Evolutionary conservation across 35 echinoderm and acorn worm genomes (phyloP).

Genomic region (Lytechinus pictus): DNA sequence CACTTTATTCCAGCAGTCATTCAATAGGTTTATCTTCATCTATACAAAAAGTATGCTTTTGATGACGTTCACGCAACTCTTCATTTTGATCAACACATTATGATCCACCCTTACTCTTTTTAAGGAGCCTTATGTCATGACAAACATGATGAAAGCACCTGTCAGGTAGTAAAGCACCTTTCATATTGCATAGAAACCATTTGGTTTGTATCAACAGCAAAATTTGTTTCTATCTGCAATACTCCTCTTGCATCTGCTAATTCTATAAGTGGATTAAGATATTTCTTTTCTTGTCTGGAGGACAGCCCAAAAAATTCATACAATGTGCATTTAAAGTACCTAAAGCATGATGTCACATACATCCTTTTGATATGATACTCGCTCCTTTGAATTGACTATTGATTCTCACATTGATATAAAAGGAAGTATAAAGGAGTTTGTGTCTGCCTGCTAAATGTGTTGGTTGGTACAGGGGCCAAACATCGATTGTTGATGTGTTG

Average conservation of each 20-base stretch:
- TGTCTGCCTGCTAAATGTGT: not conserved
- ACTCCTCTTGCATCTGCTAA: not conserved
- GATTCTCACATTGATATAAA: not conserved
- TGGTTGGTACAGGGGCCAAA: not conserved
- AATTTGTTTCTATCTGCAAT: not conserved
- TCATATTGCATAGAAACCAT: not conserved
- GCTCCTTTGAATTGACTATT: not conserved
- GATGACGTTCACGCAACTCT: too few species aligned
- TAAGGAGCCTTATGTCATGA: too few species aligned
- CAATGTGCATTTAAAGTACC: not conserved
- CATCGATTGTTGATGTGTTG: constrained; percentile 11
- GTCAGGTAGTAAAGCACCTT: too few species aligned
- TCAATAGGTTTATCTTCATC: too few species aligned
- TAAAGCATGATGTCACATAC: not conserved
- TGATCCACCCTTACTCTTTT: too few species aligned
- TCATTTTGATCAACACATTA: too few species aligned
- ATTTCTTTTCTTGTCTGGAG: not conserved
- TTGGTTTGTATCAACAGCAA: not conserved
- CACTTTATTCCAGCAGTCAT: too few species aligned
- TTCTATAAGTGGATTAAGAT: not conserved
- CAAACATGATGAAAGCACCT: too few species aligned
- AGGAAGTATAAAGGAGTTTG: constrained; percentile 18
- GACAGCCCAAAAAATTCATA: not conserved
- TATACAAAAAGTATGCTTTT: too few species aligned
- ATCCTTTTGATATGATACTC: not conserved